Conservation (phyloP, 2,113 vertebrate species). For the Corydoras sp. region DNA sequence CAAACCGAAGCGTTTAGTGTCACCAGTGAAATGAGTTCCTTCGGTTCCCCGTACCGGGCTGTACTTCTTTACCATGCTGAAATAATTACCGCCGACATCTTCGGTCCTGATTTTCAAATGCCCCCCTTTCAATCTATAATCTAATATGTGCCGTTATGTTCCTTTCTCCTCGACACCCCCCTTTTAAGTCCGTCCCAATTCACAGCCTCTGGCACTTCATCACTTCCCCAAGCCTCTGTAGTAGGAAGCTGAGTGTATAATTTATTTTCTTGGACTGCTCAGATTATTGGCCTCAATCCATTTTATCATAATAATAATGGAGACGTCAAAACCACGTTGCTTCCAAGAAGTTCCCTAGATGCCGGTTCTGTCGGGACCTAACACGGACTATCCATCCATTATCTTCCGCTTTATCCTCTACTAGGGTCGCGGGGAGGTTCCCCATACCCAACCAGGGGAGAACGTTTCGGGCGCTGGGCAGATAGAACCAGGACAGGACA, state of each 20-base stretch:
- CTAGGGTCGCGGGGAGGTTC: too few species aligned
- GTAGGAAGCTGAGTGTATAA: conserved; percentile 3
- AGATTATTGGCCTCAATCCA: not conserved
- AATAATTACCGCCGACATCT: conserved; percentile 36
- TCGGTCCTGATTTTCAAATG: conserved; percentile 5
- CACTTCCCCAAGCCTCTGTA: not conserved
- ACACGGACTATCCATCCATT: too few species aligned
- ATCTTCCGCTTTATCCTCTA: too few species aligned
- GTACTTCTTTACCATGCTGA: conserved; percentile 31
- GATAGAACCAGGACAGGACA: too few species aligned
- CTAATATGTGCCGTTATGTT: conserved; percentile 35
- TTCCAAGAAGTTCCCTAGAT: too few species aligned
- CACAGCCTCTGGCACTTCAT: conserved; percentile 8
- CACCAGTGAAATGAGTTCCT: conserved; percentile 24
- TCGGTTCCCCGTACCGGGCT: conserved; percentile 10
- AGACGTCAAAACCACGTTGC: not conserved
- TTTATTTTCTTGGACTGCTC: conserved; percentile 2
- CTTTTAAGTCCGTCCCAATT: conserved; percentile 3
- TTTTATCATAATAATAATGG: conserved; percentile 4
- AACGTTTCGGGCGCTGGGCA: too few species aligned
- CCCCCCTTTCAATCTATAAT: conserved; percentile 27
- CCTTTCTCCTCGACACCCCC: not conserved
- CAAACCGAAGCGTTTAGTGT: conserved; percentile 37
- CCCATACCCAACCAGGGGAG: too few species aligned
- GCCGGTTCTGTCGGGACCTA: too few species aligned